Evolutionary conservation across 2,113 vertebrate species (phyloP), one percentile per base, ranked within the genome.

Genomic region (Ibidorhyncha struthersii): DNA sequence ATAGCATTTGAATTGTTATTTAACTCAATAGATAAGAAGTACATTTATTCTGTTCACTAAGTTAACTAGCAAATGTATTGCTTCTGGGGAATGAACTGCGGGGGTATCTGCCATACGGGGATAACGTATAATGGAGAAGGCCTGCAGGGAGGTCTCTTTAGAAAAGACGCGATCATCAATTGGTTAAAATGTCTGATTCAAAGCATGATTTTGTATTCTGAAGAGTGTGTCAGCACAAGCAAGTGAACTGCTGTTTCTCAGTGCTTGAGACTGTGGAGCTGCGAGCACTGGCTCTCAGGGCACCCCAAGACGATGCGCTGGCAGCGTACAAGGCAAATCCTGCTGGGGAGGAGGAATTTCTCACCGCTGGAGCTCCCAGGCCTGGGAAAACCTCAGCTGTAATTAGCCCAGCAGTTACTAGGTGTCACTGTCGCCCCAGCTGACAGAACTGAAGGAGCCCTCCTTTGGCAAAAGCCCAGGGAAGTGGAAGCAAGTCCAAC

Each of bases 361-460:
- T 40, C 26, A 1, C 41, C 34, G 66, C 58, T 56, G 59, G 77
- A 65, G 23, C 21, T 12, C 15, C 9, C 6, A 12, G 8, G 40
- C 12, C 43, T 2, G 30, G 50, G 43, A 6, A 52, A 70, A 3
- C 10, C 52, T 26, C 3, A 1, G 58, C 66, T 94, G 89, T 43
- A 67, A 41, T 94, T 34, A 96, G 56, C 22, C 45, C 3, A 13
- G 43, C 32, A 41, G 91, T 52, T 95, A 41, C 97, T 95, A 97
- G 98, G 78, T 95, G 97, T 94, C 97, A 96, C 89, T 95, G 90
- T 27, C 86, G 61, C 66, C 85, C 80, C 67, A 74, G 85, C 59
- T 11, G 22, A 82, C 12, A 15, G 53, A 12, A 8, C 10, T 0
- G 3, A 8, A 25, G 2, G 14, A 18, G 25, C 36, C 14, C 4